Evolutionary conservation across 2,888 invertebrate species (phyloP), one percentile per base, ranked within the genome.

Genomic region (Lasius fuliginosus): DNA sequence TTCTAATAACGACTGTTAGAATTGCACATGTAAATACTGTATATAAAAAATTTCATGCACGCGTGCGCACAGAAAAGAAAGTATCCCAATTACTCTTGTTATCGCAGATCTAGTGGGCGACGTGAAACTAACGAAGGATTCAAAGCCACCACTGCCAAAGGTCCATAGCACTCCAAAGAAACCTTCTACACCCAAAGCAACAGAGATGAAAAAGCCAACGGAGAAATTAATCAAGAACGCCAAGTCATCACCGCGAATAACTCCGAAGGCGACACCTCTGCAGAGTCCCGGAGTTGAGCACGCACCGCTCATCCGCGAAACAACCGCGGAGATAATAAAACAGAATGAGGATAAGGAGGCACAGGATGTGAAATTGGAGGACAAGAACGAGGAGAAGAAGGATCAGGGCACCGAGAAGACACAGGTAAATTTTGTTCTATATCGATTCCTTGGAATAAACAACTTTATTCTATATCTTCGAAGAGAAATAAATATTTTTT

Each of bases 101-200:
- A 18, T 15, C 58, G n/a, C 92, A 89, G 94, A 95, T 83, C 84
- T 93, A 85, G 84, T 91, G 73, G 92, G 92, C 85, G 95, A 95
- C 67, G 88, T 90, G 42, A 95, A 94, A 91, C 94, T 95, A 64
- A 95, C 96, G 81, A 96, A 96, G 73, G 96, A 96, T 91, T 96
- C 96, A 92, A 97, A 97, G 92, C 97, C 97, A 91, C 97, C 97
- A 91, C 94, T 96, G 94, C 97, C 96, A 90, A 95, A 95, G 94
- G 95, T 95, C 86, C 95, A 95, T 89, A 94, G 94, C 88, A 94
- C 95, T 93, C 93, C 94, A 92, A 95, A 95, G 94, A 95, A 95
- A 93, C 93, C 95, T 82, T 88, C 94, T 81, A 92, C 94, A 33
- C 92, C 94, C 53, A 90, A 92, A 86, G 58, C 89, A 30, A 84